Evolutionary conservation across 2,888 invertebrate species (phyloP).

Genomic region (Callyntrura sp.): DNA sequence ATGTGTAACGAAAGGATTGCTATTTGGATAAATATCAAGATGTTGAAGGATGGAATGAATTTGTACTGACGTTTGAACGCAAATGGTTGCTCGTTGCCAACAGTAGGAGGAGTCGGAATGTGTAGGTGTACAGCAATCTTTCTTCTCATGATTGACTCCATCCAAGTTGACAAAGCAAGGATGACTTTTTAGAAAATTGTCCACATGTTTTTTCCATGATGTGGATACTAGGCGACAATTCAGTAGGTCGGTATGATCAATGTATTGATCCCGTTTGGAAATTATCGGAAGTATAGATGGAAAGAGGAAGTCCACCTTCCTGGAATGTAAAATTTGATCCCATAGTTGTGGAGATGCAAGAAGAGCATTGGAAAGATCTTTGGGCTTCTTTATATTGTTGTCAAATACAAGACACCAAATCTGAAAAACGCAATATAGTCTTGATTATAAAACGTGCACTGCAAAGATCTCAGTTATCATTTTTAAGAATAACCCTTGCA

Average conservation of each 20-base stretch:
- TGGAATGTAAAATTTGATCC: conserved; percentile 8
- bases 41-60: background rate
- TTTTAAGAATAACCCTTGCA: too few species aligned
- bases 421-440: too few species aligned
- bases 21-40: background rate
- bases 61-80: background rate
- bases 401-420: background rate
- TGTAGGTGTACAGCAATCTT: conserved; percentile 11
- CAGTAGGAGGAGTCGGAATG: background rate
- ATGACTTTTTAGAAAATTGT: conserved; percentile 14
- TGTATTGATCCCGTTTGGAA: background rate
- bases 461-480: too few species aligned
- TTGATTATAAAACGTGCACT: too few species aligned
- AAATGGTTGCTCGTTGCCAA: background rate
- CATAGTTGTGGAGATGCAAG: background rate
- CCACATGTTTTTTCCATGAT: conserved; percentile 3
- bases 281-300: background rate
- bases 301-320: background rate
- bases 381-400: background rate
- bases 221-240: conserved; percentile 1
- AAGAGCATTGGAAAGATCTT: conserved; percentile 27
- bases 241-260: background rate
- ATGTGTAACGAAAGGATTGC: background rate
- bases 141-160: conserved; percentile 25
- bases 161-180: conserved; percentile 32